These are phyloP conservation scores for Neodiprion lecontei DNA, from an alignment of 1,140 invertebrate genomes.

Conservation along the genomic window DNA sequence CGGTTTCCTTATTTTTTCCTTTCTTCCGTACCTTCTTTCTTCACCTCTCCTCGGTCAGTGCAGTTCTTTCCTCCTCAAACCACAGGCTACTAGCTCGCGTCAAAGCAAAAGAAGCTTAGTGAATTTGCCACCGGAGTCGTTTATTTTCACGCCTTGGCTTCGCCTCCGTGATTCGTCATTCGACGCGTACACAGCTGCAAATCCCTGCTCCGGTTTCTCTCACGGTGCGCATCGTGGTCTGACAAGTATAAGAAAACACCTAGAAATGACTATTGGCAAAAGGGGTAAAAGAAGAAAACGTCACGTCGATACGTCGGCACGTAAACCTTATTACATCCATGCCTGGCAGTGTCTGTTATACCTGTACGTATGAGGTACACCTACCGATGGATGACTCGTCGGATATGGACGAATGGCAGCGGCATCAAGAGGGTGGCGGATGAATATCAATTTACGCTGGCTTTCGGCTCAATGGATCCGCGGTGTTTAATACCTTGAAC, in stretches of 20 bases:
- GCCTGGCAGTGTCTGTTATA: too few species aligned
- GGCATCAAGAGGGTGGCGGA: background rate
- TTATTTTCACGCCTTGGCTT: background rate
- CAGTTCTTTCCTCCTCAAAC: background rate
- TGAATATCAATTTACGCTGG: background rate
- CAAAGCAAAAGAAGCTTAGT: background rate
- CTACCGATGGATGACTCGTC: too few species aligned
- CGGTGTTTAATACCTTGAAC: background rate
- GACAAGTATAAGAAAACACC: too few species aligned
- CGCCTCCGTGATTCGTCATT: too few species aligned
- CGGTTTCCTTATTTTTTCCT: background rate
- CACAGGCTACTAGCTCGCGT: background rate
- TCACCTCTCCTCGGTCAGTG: background rate
- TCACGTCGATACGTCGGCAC: background rate
- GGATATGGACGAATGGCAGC: too few species aligned
- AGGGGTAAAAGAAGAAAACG: too few species aligned
- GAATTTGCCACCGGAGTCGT: background rate
- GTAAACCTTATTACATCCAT: too few species aligned
- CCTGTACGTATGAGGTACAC: too few species aligned
- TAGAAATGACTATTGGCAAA: too few species aligned
- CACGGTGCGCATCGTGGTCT: too few species aligned
- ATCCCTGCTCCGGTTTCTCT: too few species aligned
- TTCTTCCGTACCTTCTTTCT: background rate
- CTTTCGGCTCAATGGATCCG: background rate
- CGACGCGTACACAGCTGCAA: too few species aligned